These are phyloP conservation scores for Cavia aperea DNA, from an alignment of 2,113 vertebrate species.

Conservation along the genomic window DNA sequence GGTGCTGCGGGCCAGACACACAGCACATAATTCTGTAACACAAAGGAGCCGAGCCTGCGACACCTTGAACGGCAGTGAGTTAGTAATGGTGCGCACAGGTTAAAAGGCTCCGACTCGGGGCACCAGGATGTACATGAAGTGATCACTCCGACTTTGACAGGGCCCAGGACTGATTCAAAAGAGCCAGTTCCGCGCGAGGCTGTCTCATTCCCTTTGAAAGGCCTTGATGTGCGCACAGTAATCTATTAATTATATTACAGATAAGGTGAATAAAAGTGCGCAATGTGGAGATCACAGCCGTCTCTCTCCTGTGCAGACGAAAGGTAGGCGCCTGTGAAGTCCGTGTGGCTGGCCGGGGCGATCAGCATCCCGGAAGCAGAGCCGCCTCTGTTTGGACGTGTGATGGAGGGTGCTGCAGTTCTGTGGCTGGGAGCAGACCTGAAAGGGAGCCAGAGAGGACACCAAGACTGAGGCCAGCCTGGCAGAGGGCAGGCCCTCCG, in stretches of 20 bases:
- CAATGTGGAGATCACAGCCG: constrained; percentile 78
- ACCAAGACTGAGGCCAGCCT: neutral
- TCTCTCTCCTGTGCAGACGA: constrained; percentile 77
- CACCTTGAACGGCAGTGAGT: constrained; percentile 76
- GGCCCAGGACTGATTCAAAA: constrained; percentile 78
- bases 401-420: constrained; percentile 71
- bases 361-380: constrained; percentile 66
- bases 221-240: constrained; percentile 79
- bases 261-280: constrained; percentile 82
- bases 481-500: accelerated
- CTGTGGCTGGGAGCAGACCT: constrained; percentile 48
- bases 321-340: constrained; percentile 75
- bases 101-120: constrained; percentile 78
- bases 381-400: constrained; percentile 70
- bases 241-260: constrained; percentile 84
- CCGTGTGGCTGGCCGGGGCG: constrained; percentile 58
- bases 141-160: constrained; percentile 82
- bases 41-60: constrained; percentile 75
- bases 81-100: constrained; percentile 77
- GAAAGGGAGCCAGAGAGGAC: constrained; percentile 24
- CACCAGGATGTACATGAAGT: constrained; percentile 80
- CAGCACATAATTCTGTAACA: constrained; percentile 74
- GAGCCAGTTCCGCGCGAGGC: constrained; percentile 75
- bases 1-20: constrained; percentile 65
- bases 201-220: constrained; percentile 78